These are phyloP conservation scores for Cromileptes altivelis DNA, from an alignment of 2,113 vertebrate genomes.

Conservation along the genomic window DNA sequence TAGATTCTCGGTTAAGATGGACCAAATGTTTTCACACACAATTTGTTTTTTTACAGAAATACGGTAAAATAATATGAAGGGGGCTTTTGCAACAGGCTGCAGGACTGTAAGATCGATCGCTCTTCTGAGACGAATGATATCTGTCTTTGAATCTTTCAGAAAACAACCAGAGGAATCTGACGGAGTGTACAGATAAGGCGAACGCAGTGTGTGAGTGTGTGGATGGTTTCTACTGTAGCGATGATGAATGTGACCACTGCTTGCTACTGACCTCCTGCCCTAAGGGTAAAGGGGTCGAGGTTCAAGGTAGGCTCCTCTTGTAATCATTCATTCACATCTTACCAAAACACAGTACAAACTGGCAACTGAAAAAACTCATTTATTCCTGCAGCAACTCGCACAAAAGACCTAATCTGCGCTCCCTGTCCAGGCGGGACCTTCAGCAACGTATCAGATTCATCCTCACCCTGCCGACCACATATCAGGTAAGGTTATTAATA, in stretches of 20 bases:
- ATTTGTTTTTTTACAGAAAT: no score
- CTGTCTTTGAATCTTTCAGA: slow-evolving; percentile 40
- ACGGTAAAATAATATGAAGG: background rate
- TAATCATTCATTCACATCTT: background rate
- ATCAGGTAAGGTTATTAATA: slow-evolving; percentile 66
- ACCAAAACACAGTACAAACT: background rate
- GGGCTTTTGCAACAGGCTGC: background rate
- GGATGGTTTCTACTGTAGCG: slow-evolving; percentile 64
- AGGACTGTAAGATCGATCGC: background rate
- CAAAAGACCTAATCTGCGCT: slow-evolving; percentile 58
- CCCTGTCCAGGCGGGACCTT: slow-evolving; percentile 66
- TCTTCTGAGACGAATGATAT: background rate
- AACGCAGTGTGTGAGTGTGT: slow-evolving; percentile 74
- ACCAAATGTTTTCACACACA: background rate
- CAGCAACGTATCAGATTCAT: slow-evolving; percentile 69
- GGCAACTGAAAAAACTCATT: background rate
- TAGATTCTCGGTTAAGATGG: background rate
- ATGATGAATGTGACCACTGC: slow-evolving; percentile 57
- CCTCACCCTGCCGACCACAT: slow-evolving; percentile 66
- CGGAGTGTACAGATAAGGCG: slow-evolving; percentile 26
- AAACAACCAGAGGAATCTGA: fast-evolving
- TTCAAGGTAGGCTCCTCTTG: slow-evolving; percentile 43
- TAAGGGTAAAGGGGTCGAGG: slow-evolving; percentile 60
- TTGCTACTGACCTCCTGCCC: fast-evolving
- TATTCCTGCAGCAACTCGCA: slow-evolving; percentile 53